phyloP scores from a whole-genome alignment of 2,113 vertebrate genomes.

The Stercorarius parasiticus region DNA sequence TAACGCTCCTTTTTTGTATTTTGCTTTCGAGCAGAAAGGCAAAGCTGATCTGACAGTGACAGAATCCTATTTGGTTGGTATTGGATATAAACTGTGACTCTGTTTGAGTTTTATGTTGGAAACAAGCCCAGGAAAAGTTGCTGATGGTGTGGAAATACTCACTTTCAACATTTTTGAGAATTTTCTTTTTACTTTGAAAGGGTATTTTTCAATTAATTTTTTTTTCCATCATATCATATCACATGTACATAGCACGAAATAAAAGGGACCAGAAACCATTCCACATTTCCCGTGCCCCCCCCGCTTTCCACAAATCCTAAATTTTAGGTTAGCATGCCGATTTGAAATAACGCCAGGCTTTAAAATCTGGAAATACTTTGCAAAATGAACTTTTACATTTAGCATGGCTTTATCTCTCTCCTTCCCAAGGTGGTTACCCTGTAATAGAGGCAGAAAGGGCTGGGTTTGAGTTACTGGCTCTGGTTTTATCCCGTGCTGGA shows the following conservation, averaged over 20 bases:
- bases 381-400: slow-evolving; percentile 4
- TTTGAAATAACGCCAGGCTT: slow-evolving; percentile 36
- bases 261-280: slow-evolving; percentile 48
- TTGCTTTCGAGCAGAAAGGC: background rate
- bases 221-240: background rate
- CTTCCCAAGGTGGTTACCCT: slow-evolving; percentile 23
- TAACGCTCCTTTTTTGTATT: background rate
- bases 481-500: background rate
- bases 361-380: slow-evolving; percentile 56
- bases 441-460: background rate
- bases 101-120: slow-evolving; percentile 27
- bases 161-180: slow-evolving; percentile 48
- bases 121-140: slow-evolving; percentile 55
- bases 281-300: background rate
- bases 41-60: slow-evolving; percentile 11
- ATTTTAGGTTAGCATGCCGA: slow-evolving; percentile 6
- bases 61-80: slow-evolving; percentile 16
- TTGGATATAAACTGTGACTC: slow-evolving; percentile 10
- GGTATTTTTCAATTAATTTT: slow-evolving; percentile 50
- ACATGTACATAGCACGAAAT: slow-evolving; percentile 15
- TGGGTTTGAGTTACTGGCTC: background rate
- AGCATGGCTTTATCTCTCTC: slow-evolving; percentile 14
- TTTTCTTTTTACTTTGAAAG: slow-evolving; percentile 53
- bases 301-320: background rate
- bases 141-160: slow-evolving; percentile 58